phyloP scores from a whole-genome alignment of 1,140 invertebrate genomes.

The Anadara kagoshimensis region DNA sequence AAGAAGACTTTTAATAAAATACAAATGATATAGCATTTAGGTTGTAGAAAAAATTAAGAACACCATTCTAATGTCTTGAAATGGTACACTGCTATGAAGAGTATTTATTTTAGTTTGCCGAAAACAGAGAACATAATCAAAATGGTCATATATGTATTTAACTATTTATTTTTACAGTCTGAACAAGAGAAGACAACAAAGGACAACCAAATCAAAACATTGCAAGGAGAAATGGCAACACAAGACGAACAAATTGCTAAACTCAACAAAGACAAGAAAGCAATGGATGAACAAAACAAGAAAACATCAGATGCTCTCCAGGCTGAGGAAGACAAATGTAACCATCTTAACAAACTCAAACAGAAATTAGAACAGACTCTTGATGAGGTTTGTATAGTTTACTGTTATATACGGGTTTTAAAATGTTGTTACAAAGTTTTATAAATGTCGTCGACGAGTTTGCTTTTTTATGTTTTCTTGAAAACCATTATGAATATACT shows the following conservation, averaged over 20 bases:
- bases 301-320: constrained; percentile 98
- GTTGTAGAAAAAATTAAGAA: no score
- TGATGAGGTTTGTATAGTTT: constrained; percentile 83
- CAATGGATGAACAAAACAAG: constrained; percentile 93
- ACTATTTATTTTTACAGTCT: constrained; percentile 74
- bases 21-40: no score
- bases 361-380: constrained; percentile 97
- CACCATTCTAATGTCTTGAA: no score
- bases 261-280: constrained; percentile 99
- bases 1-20: no score
- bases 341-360: constrained; percentile 99
- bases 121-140: no score
- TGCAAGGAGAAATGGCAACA: constrained; percentile 94
- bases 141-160: background rate
- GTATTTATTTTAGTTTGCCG: no score
- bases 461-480: no score
- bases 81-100: no score
- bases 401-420: no score
- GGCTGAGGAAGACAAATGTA: constrained; percentile 98
- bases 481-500: no score
- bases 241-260: constrained; percentile 99
- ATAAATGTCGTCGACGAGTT: no score
- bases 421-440: no score
- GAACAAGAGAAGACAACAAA: constrained; percentile 92
- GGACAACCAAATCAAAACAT: constrained; percentile 98